A percentile compares a stretch with the other conserved stretches of the same genome.
Conservation (phyloP, 2,888 invertebrate species). For the Agapostemon virescens region DNA sequence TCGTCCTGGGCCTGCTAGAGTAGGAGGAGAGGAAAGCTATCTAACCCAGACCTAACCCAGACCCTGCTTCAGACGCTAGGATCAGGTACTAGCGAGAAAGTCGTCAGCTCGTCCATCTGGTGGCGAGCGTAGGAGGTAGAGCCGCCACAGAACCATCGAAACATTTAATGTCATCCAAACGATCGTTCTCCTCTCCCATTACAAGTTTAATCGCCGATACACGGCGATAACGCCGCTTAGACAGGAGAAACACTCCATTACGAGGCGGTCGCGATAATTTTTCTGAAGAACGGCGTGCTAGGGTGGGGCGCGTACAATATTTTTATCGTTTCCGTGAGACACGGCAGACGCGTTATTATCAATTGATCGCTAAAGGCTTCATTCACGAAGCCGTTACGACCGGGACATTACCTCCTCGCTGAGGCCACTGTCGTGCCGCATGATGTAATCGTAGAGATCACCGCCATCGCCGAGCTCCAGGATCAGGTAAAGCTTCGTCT, state of each 20-base stretch:
- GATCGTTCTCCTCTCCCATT: neutral
- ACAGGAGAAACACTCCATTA: neutral
- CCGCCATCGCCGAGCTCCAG: constrained; percentile 99
- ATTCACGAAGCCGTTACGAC: constrained; percentile 7
- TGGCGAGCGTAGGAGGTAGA: no score
- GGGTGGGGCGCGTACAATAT: neutral
- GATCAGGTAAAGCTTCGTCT: constrained; percentile 97
- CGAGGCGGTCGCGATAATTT: neutral
- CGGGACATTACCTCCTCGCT: constrained; percentile 82
- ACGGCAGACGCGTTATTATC: neutral
- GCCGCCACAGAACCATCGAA: no score
- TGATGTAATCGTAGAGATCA: constrained; percentile 98
- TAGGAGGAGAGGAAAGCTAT: no score
- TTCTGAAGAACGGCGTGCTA: neutral
- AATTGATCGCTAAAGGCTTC: neutral
- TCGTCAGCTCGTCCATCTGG: no score
- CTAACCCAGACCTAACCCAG: no score
- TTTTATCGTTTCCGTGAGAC: neutral
- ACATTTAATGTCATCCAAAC: neutral
- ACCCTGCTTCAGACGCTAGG: no score
- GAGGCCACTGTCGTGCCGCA: constrained; percentile 95
- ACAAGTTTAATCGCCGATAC: neutral
- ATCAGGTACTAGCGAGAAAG: no score
- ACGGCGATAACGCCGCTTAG: neutral
- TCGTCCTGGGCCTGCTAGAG: no score